Base-by-base conservation (phyloP, 1,140 invertebrate genomes). In the Papilio dardanus region DNA sequence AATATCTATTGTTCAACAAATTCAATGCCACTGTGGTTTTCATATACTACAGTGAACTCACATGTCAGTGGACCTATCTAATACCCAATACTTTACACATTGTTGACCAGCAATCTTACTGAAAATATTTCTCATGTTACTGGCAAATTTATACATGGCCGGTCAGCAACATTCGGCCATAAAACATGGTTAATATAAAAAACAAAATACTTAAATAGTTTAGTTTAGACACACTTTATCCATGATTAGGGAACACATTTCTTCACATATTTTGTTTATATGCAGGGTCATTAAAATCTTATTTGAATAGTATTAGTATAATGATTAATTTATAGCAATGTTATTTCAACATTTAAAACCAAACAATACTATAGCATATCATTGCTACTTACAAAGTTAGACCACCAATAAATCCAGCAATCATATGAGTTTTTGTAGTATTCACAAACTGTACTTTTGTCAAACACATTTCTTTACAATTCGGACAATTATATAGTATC, bases 1-100 rank as follows among this genome's bases (percentile, higher is more conserved):
- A 40, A 40, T 40, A 12, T 40, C 14, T 33, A 40, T 40, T 14
- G 14, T 40, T 16, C 37, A 16, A n/a, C n/a, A n/a, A 14, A 3
- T 35, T 85, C 80, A 19, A 88, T 37, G 10, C 35, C 35, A 37
- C 35, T 12, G n/a, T n/a, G n/a, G n/a, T 35, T n/a, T 42, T 42
- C 16, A 42, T 16, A 42, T 42, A 16, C 40, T 42, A n/a, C 16
- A 3, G 40, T 42, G 14, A 0, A 42, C 0, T 12, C 2, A 37
- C 16, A n/a, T n/a, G n/a, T 16, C 14, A 5, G 1, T 5, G 42
- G 5, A n/a, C 19, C 6, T 16, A 42, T 16, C 16, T 46, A 46
- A 19, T 46, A 19, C n/a, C 6, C n/a, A 46, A 46, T 16, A 46
- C 19, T 19, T n/a, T n/a, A n/a, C n/a, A n/a, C n/a, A n/a, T n/a